Evolutionary conservation across 2,888 invertebrate genomes (phyloP).

Genomic region (Macrosoma leucophasiata): DNA sequence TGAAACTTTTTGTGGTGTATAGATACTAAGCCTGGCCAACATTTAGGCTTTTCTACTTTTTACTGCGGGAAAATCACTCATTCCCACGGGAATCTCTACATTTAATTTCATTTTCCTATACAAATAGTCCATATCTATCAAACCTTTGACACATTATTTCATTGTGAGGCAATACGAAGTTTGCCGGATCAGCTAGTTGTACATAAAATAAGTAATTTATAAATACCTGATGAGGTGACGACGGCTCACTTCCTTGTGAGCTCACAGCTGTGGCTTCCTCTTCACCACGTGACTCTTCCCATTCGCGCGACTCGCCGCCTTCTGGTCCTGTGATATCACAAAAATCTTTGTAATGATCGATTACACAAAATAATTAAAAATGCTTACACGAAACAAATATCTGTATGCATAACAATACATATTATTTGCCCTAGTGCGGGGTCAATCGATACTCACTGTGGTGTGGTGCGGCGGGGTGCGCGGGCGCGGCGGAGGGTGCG

Average conservation of each 20-base stretch:
- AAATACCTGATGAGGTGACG: slow-evolving; percentile 62
- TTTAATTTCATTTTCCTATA: too few species aligned
- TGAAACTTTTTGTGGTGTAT: too few species aligned
- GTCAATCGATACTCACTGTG: slow-evolving; percentile 7
- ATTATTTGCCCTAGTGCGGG: not conserved
- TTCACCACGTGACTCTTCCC: slow-evolving; percentile 60
- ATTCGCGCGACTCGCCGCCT: slow-evolving; percentile 50
- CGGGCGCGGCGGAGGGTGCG: slow-evolving; percentile 20
- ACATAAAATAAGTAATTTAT: slow-evolving; percentile 29
- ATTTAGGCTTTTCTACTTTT: too few species aligned
- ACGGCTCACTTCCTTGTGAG: slow-evolving; percentile 68
- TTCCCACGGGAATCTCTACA: too few species aligned
- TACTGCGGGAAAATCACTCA: too few species aligned
- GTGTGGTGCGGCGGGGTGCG: slow-evolving; percentile 20
- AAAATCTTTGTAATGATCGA: too few species aligned
- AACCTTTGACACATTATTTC: too few species aligned
- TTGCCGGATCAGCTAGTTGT: too few species aligned
- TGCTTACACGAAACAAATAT: too few species aligned
- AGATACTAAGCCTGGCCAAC: too few species aligned
- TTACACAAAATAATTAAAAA: not conserved
- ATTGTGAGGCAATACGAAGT: too few species aligned
- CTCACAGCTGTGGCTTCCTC: slow-evolving; percentile 70
- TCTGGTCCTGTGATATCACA: slow-evolving; percentile 38
- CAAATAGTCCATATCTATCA: too few species aligned
- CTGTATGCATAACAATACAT: not conserved